Conservation (phyloP, 1,140 invertebrate species). For the Caenorhabditis remanei region DNA sequence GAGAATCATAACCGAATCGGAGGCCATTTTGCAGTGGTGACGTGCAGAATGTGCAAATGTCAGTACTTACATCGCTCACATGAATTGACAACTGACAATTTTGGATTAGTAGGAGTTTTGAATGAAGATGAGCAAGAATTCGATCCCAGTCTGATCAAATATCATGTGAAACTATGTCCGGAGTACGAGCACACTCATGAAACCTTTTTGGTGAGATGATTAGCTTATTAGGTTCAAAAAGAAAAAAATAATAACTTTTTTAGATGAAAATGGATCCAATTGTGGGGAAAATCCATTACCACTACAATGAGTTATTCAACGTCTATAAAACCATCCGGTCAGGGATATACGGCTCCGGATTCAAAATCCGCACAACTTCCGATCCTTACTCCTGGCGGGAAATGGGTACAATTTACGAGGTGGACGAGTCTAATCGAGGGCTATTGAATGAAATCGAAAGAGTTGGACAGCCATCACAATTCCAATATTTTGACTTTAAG, state of each 20-base stretch:
- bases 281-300: background rate
- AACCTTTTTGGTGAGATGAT: background rate
- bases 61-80: background rate
- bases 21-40: background rate
- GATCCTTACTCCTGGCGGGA: background rate
- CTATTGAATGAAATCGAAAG: background rate
- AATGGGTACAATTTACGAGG: constrained; percentile 7
- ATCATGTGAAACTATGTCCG: background rate
- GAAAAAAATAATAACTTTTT: too few relatives aligned
- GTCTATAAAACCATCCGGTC: background rate
- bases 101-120: background rate
- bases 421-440: background rate
- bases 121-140: background rate
- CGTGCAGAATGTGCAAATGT: constrained; percentile 16
- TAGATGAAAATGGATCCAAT: background rate
- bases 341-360: constrained; percentile 2
- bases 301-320: background rate
- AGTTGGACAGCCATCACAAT: background rate
- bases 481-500: background rate
- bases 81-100: background rate
- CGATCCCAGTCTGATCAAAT: background rate
- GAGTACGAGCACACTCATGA: background rate
- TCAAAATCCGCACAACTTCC: background rate
- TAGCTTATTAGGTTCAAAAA: too few relatives aligned
- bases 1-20: background rate